Conservation (phyloP, 2,888 invertebrate species). For the Brachyptera putata region DNA sequence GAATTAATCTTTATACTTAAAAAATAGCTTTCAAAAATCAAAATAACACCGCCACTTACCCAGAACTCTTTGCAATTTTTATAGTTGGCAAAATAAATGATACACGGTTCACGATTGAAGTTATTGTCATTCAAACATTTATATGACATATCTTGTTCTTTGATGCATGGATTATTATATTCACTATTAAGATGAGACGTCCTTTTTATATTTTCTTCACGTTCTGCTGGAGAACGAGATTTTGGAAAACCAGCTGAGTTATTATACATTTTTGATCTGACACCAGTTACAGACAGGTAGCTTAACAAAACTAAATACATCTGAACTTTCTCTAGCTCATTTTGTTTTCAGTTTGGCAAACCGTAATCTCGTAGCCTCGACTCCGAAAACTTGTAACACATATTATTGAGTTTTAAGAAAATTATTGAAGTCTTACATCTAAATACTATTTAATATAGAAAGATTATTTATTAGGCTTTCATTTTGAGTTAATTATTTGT, state of each 20-base stretch:
- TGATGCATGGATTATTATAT: constrained; percentile 48
- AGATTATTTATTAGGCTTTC: too few species aligned
- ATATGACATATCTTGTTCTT: constrained; percentile 65
- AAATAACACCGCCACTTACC: too few species aligned
- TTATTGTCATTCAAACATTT: constrained; percentile 67
- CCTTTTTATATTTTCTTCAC: constrained; percentile 16
- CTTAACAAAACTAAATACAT: neutral
- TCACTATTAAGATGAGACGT: constrained; percentile 21
- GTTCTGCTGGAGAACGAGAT: constrained; percentile 12
- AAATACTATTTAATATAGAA: too few species aligned
- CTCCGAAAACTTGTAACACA: too few species aligned
- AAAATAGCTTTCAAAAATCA: too few species aligned
- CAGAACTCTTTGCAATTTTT: constrained; percentile 76
- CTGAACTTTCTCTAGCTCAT: too few species aligned
- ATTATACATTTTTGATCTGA: neutral
- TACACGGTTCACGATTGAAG: constrained; percentile 62
- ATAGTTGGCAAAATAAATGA: constrained; percentile 68
- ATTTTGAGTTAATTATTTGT: too few species aligned
- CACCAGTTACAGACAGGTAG: neutral
- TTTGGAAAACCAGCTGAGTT: constrained; percentile 4
- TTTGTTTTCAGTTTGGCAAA: too few species aligned
- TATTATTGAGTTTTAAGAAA: too few species aligned
- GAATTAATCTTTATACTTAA: too few species aligned
- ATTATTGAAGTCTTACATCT: too few species aligned
- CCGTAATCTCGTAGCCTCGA: too few species aligned